Conservation (phyloP, 2,888 invertebrate genomes). For the Cybosia mesomella region DNA sequence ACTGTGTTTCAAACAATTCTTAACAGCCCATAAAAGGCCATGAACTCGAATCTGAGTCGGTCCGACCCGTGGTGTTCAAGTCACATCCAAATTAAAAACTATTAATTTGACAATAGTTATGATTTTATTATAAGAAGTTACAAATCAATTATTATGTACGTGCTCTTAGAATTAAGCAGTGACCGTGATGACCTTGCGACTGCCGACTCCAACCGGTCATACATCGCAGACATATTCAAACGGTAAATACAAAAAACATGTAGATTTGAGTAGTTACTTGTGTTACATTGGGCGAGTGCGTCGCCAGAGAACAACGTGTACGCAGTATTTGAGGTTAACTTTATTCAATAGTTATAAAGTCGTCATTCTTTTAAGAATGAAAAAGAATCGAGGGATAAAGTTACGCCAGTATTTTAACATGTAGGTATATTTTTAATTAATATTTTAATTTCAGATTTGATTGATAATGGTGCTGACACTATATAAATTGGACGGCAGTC, state of each 20-base stretch:
- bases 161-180: too few relatives aligned
- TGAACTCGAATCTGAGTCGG: too few relatives aligned
- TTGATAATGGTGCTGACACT: slow-evolving; percentile 69
- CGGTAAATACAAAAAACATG: background rate
- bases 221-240: background rate
- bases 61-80: too few relatives aligned
- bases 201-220: background rate
- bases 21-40: too few relatives aligned
- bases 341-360: background rate
- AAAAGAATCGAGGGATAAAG: background rate
- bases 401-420: background rate
- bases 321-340: background rate
- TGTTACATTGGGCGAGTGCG: background rate
- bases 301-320: background rate
- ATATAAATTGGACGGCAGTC: slow-evolving; percentile 72
- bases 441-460: slow-evolving; percentile 25
- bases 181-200: background rate
- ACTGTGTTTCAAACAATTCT: too few relatives aligned
- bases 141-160: background rate
- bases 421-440: background rate
- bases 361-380: background rate
- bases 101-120: too few relatives aligned
- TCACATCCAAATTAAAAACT: too few relatives aligned
- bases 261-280: too few relatives aligned
- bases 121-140: background rate